Evolutionary conservation across 2,797 vertebrate species (phyloP).

Genomic region (Liasis olivaceus): DNA sequence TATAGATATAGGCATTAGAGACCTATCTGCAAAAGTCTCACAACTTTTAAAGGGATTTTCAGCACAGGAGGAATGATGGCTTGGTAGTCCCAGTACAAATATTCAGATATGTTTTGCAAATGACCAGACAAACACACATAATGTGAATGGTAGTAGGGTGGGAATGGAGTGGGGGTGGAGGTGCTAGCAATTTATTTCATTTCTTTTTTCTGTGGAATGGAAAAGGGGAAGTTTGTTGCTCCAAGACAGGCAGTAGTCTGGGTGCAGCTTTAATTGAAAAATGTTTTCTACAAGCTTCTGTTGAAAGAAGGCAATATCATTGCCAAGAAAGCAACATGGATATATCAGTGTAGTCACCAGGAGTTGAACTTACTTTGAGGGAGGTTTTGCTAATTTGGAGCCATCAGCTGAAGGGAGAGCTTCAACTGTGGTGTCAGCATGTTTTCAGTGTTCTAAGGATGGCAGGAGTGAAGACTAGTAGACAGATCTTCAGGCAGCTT

Average conservation of each 20-base stretch:
- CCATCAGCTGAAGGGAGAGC: background rate
- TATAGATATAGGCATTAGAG: background rate
- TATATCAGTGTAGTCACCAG: background rate
- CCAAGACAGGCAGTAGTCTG: background rate
- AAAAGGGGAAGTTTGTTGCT: background rate
- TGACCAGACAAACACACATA: background rate
- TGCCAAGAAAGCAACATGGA: background rate
- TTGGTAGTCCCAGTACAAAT: background rate
- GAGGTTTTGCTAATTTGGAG: background rate
- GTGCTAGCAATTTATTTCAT: background rate
- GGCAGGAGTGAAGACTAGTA: background rate
- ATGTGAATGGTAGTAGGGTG: background rate
- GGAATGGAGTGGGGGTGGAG: background rate
- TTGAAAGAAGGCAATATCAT: background rate
- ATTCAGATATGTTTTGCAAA: background rate
- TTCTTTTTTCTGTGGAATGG: background rate
- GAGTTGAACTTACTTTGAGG: background rate
- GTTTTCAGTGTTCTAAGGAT: background rate
- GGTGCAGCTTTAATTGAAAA: background rate
- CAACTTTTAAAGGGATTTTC: background rate
- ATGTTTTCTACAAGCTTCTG: background rate
- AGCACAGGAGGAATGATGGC: background rate
- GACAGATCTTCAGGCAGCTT: background rate
- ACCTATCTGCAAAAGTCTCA: background rate
- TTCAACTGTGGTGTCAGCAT: background rate